These are phyloP conservation scores for Sula dactylatra DNA, from an alignment of 2,113 vertebrate genomes.

Conservation along the genomic window DNA sequence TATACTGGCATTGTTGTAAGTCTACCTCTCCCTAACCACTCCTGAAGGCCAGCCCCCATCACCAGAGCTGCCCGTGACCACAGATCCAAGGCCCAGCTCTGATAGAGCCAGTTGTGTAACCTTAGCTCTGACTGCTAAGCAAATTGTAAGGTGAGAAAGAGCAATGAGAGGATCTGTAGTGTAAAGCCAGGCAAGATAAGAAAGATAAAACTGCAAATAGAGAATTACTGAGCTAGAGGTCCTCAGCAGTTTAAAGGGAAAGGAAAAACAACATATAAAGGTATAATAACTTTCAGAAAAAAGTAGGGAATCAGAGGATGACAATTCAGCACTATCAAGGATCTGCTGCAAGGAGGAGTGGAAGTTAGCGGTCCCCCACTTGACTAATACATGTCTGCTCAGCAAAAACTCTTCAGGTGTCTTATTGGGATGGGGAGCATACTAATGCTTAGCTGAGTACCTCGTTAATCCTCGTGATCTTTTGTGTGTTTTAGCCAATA, in stretches of 20 bases:
- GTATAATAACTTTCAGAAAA: not conserved
- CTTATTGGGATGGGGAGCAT: not conserved
- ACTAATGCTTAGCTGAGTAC: not conserved
- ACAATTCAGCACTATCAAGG: not conserved
- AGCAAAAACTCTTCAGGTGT: not conserved
- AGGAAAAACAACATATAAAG: not conserved
- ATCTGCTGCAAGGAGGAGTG: not conserved
- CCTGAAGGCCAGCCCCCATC: not conserved
- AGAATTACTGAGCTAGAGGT: not conserved
- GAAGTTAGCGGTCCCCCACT: not conserved
- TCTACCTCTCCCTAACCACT: not conserved
- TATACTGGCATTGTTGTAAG: not conserved
- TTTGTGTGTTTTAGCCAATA: not conserved
- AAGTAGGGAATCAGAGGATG: not conserved
- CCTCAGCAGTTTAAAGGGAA: not conserved
- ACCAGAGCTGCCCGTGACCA: too few relatives aligned
- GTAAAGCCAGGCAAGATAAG: not conserved
- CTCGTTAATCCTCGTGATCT: not conserved
- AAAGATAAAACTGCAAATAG: not conserved
- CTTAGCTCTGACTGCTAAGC: not conserved
- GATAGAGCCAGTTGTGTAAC: not conserved
- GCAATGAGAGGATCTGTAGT: not conserved
- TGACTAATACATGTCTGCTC: not conserved
- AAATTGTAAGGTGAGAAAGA: not conserved
- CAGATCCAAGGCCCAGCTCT: not conserved